Conservation (phyloP, 2,113 vertebrate genomes). For the Litocranius walleri region DNA sequence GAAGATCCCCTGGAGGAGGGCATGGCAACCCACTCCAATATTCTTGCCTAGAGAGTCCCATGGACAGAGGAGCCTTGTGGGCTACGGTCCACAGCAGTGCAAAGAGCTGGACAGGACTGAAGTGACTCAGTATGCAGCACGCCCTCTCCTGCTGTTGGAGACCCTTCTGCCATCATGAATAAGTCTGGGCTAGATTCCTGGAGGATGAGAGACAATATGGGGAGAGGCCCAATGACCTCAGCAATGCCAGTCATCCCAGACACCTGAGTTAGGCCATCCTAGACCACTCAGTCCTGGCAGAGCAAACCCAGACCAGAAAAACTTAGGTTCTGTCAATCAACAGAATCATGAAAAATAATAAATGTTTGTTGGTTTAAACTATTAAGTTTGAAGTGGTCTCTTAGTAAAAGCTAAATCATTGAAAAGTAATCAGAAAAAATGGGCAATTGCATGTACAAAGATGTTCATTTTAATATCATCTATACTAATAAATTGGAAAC, state of each 20-base stretch:
- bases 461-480: neutral
- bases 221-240: neutral
- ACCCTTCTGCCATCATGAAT: neutral
- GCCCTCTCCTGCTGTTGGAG: neutral
- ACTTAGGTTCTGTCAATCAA: neutral
- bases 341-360: neutral
- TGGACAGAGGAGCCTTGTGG: neutral
- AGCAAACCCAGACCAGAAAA: neutral
- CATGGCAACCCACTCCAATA: neutral
- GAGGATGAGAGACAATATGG: neutral
- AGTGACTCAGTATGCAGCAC: neutral
- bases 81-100: neutral
- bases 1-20: neutral
- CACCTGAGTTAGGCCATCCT: neutral
- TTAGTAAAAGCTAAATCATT: neutral
- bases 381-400: neutral
- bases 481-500: neutral
- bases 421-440: neutral
- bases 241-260: neutral
- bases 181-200: neutral
- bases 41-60: neutral
- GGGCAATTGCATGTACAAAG: neutral
- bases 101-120: neutral
- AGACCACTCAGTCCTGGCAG: neutral
- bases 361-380: neutral